Evolutionary conservation across 1,140 invertebrate species (phyloP).

Genomic region (Holotrichia oblita): DNA sequence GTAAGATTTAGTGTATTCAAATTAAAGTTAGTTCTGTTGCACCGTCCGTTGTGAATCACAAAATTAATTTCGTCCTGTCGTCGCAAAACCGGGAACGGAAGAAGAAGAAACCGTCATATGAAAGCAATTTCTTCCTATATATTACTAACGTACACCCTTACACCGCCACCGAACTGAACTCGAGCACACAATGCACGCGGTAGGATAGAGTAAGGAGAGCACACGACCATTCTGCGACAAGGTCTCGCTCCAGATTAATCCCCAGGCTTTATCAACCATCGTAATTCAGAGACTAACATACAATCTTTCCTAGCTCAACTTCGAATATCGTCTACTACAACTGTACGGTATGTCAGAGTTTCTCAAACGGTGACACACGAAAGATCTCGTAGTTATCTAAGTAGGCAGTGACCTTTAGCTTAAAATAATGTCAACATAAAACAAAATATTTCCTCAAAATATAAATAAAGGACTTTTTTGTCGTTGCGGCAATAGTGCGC

Average conservation of each 20-base stretch:
- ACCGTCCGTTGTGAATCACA: conserved; percentile 6
- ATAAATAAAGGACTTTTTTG: too few relatives aligned
- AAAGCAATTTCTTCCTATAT: conserved; percentile 17
- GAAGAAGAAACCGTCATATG: conserved; percentile 14
- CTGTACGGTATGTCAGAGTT: neutral
- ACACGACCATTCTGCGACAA: neutral
- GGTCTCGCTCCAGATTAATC: conserved; percentile 9
- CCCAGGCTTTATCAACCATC: conserved; percentile 4
- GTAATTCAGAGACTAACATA: neutral
- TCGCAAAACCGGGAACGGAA: neutral
- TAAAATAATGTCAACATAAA: too few relatives aligned
- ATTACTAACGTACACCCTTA: conserved; percentile 4
- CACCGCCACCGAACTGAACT: neutral
- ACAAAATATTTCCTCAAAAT: too few relatives aligned
- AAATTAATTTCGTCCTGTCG: conserved; percentile 12
- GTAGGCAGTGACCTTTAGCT: too few relatives aligned
- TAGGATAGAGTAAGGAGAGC: neutral
- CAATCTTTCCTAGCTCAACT: conserved; percentile 8
- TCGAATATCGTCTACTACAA: neutral
- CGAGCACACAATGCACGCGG: neutral
- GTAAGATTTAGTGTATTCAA: conserved; percentile 2
- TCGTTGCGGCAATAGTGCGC: too few relatives aligned
- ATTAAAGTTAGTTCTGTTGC: neutral
- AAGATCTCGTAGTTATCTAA: neutral
- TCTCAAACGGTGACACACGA: neutral